These are phyloP conservation scores for Semnopithecus entellus DNA, from an alignment of 2,113 vertebrate species.

Conservation along the genomic window DNA sequence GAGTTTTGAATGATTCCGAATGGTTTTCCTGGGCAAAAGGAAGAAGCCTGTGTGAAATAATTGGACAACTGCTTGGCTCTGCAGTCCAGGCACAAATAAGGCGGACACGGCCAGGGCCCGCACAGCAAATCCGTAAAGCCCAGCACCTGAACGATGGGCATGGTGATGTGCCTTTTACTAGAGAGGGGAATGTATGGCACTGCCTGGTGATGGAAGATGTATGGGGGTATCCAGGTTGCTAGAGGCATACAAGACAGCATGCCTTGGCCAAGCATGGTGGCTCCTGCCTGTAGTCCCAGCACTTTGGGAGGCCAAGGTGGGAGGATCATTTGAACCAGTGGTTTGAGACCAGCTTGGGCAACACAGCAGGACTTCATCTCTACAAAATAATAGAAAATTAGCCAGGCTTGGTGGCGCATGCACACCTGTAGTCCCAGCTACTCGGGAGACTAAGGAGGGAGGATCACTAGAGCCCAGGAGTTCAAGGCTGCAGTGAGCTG, in stretches of 20 bases:
- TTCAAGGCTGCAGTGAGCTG: too few species aligned
- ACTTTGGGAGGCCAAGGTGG: too few species aligned
- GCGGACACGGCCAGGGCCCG: neutral
- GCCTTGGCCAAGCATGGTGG: too few species aligned
- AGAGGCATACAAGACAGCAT: neutral
- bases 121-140: neutral
- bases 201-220: neutral
- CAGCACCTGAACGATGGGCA: neutral
- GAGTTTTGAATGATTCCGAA: neutral
- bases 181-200: neutral
- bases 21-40: neutral
- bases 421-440: too few species aligned
- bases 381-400: too few species aligned
- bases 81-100: neutral
- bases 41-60: neutral
- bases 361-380: too few species aligned
- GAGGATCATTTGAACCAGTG: too few species aligned
- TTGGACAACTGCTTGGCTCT: neutral
- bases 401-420: too few species aligned
- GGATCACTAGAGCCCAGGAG: too few species aligned
- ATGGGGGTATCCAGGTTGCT: neutral
- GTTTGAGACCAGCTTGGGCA: too few species aligned
- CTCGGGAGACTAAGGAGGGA: too few species aligned
- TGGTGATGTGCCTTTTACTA: neutral
- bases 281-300: too few species aligned